Percentiles rank a stretch among this genome's conserved stretches.
Conservation (phyloP, 2,797 vertebrate genomes). For the Pseudomugil tenellus region DNA sequence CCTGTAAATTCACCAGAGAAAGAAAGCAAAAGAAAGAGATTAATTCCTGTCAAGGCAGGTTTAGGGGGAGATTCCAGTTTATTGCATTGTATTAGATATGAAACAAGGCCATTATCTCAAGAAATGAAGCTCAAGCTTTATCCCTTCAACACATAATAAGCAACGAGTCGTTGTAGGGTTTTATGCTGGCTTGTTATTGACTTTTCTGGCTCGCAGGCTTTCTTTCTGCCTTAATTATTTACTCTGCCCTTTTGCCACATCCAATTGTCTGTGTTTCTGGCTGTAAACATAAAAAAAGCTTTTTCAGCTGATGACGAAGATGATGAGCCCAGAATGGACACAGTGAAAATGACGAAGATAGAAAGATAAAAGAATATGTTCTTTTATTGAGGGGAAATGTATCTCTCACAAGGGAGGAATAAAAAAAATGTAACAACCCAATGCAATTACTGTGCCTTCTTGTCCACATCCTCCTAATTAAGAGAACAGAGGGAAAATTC, state of each 20-base stretch:
- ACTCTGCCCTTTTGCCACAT: conserved; percentile 49
- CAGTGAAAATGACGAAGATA: conserved; percentile 5
- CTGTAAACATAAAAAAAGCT: conserved; percentile 26
- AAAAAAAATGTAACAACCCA: conserved; percentile 52
- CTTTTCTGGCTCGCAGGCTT: conserved; percentile 53
- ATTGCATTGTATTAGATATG: conserved; percentile 44
- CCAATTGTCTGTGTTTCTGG: conserved; percentile 23
- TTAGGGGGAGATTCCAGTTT: conserved; percentile 37
- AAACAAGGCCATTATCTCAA: conserved; percentile 47
- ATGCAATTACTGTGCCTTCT: conserved; percentile 58
- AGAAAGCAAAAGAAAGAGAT: conserved; percentile 24
- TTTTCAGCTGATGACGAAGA: conserved; percentile 22
- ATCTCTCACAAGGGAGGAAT: conserved; percentile 52
- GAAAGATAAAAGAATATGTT: conserved; percentile 35
- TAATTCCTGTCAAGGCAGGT: conserved; percentile 46
- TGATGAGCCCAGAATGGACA: conserved; percentile 9
- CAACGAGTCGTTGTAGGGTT: conserved; percentile 50
- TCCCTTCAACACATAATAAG: conserved; percentile 49
- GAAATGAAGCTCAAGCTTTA: conserved; percentile 33
- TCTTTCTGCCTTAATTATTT: conserved; percentile 63
- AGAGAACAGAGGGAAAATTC: conserved; percentile 66
- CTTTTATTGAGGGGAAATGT: conserved; percentile 22
- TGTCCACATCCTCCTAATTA: conserved; percentile 68
- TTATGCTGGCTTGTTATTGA: conserved; percentile 58
- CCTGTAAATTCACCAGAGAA: conserved; percentile 37